These are phyloP conservation scores for Triplophysa dalaica DNA, from an alignment of 2,113 vertebrate species.

Conservation along the genomic window DNA sequence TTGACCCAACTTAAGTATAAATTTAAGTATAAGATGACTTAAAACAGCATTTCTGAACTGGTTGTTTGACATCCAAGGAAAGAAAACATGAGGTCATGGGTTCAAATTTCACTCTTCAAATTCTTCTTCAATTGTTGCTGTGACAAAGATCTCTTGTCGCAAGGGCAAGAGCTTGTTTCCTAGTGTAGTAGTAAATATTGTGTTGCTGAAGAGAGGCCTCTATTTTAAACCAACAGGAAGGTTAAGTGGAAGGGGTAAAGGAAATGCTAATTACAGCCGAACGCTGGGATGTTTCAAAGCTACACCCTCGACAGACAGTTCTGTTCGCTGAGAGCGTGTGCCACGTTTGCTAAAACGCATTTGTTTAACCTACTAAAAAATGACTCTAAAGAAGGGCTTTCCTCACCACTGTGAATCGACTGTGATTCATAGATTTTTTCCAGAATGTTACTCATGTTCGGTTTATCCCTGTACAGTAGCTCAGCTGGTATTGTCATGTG, in stretches of 20 bases:
- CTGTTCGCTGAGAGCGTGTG: constrained; percentile 50
- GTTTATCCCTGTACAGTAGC: background rate
- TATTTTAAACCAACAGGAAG: constrained; percentile 34
- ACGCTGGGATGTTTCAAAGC: constrained; percentile 31
- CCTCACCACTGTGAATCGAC: constrained; percentile 37
- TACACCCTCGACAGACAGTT: background rate
- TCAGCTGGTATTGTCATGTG: too few species aligned
- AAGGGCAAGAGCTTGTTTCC: too few species aligned
- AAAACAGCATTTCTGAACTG: too few species aligned
- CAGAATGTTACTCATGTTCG: background rate
- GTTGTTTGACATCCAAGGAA: too few species aligned
- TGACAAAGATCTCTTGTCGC: too few species aligned
- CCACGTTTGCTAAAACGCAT: constrained; percentile 52
- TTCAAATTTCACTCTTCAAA: too few species aligned
- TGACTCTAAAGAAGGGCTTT: constrained; percentile 41
- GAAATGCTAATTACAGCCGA: constrained; percentile 14
- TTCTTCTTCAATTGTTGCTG: too few species aligned
- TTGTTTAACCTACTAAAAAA: constrained; percentile 34
- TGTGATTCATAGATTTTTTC: constrained; percentile 61
- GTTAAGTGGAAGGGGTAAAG: constrained; percentile 43
- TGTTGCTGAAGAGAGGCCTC: constrained; percentile 11
- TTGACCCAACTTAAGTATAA: too few species aligned
- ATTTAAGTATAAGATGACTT: too few species aligned
- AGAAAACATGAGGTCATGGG: too few species aligned
- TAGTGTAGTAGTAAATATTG: constrained; percentile 3